These are phyloP conservation scores for Eulemur rufifrons DNA, from an alignment of 2,113 vertebrate species.

Conservation along the genomic window DNA sequence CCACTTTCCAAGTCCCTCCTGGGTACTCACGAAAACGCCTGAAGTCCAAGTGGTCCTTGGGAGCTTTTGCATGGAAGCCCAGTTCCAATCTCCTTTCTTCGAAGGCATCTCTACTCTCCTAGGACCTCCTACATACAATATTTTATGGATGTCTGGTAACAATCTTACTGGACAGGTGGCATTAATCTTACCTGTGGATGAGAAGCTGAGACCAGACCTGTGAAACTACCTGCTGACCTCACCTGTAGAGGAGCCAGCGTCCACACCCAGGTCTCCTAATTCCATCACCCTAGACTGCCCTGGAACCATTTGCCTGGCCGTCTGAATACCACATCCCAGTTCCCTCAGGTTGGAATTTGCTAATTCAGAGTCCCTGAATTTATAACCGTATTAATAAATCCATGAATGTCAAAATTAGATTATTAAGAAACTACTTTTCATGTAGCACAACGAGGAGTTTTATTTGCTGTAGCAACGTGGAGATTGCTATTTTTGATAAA, in stretches of 20 bases:
- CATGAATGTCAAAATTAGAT: background rate
- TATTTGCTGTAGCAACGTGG: background rate
- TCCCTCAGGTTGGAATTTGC: background rate
- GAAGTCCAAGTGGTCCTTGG: too few species aligned
- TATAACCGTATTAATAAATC: background rate
- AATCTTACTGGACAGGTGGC: background rate
- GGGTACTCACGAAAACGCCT: background rate
- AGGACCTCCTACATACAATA: background rate
- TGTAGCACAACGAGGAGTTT: background rate
- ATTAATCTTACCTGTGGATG: background rate
- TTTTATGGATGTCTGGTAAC: background rate
- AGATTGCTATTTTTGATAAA: background rate
- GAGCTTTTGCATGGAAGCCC: background rate
- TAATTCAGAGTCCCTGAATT: background rate
- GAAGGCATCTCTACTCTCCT: background rate
- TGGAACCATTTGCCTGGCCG: background rate
- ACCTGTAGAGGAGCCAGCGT: background rate
- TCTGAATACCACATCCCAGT: background rate
- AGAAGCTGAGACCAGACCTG: background rate
- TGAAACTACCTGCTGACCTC: background rate
- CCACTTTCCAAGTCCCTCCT: background rate
- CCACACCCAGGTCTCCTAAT: background rate
- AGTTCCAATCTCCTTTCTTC: background rate
- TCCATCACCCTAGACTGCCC: background rate
- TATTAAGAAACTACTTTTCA: background rate